Conservation (phyloP, 2,797 vertebrate species). For the Coranthus polyacanthus region DNA sequence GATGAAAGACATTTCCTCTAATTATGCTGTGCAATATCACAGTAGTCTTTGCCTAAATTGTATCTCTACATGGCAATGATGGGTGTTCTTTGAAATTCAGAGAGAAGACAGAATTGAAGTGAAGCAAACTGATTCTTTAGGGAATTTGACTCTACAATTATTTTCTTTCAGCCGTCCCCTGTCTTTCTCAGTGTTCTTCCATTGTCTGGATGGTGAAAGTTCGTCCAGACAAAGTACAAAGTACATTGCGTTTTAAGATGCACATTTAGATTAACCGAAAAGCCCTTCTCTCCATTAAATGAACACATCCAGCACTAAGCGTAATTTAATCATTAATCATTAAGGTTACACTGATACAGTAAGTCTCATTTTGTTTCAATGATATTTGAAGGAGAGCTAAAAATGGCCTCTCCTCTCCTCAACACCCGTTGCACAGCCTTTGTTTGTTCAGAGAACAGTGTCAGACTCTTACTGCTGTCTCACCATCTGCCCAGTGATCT, state of each 20-base stretch:
- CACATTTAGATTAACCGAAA: conserved; percentile 7
- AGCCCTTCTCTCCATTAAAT: conserved; percentile 2
- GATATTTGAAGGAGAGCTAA: conserved; percentile 22
- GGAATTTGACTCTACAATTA: conserved; percentile 46
- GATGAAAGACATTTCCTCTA: conserved; percentile 58
- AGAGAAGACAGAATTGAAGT: conserved; percentile 34
- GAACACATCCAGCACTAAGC: conserved; percentile 9
- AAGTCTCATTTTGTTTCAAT: conserved; percentile 11
- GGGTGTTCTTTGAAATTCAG: conserved; percentile 36
- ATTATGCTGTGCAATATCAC: conserved; percentile 39
- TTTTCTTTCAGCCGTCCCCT: conserved; percentile 34
- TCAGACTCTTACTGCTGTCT: conserved; percentile 43
- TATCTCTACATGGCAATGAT: conserved; percentile 33
- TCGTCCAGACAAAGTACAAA: no score
- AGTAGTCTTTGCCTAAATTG: conserved; percentile 36
- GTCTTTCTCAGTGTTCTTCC: conserved; percentile 13
- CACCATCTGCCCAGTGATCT: conserved; percentile 66
- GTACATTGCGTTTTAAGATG: no score
- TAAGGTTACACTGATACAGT: neutral
- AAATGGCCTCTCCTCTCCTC: conserved; percentile 31
- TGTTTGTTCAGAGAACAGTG: conserved; percentile 68
- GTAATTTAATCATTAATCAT: no score
- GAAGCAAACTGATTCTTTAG: conserved; percentile 43
- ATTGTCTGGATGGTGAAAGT: conserved; percentile 28
- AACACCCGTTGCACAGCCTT: conserved; percentile 34